Conservation (phyloP, 2,888 invertebrate species). For the Trissonchulus sp. region DNA sequence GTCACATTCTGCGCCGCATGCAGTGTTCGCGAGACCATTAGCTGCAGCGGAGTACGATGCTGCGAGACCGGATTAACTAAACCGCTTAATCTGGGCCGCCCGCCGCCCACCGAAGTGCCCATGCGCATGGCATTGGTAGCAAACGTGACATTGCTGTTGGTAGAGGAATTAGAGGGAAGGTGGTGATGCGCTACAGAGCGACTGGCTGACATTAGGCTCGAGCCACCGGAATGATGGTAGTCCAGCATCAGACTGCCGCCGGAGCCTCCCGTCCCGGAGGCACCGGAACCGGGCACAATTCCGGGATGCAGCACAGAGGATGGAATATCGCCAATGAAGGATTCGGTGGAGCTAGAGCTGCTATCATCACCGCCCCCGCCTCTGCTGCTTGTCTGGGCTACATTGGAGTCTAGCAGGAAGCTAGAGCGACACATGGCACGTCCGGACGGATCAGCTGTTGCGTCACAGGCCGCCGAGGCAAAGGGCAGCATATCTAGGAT, state of each 20-base stretch:
- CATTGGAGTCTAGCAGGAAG: no score
- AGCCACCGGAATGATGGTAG: background rate
- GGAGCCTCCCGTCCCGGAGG: background rate
- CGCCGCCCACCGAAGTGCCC: no score
- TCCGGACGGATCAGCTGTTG: background rate
- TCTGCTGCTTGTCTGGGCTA: no score
- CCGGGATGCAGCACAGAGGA: constrained; percentile 24
- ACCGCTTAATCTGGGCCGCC: background rate
- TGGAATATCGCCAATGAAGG: constrained; percentile 6
- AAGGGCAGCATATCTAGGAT: constrained; percentile 15
- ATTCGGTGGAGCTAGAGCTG: constrained; percentile 1
- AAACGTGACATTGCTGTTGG: background rate
- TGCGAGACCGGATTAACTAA: background rate
- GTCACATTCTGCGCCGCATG: background rate
- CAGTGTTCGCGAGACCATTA: constrained; percentile 27
- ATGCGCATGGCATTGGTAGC: background rate
- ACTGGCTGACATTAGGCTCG: no score
- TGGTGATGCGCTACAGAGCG: no score
- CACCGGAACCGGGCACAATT: background rate
- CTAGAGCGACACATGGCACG: no score
- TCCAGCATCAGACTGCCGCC: background rate
- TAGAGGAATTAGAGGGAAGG: no score
- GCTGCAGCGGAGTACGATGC: constrained; percentile 19
- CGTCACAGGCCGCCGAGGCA: background rate
- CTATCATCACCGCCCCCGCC: background rate